These are phyloP conservation scores for Diabrotica virgifera DNA, from an alignment of 1,140 invertebrate species.

Conservation along the genomic window DNA sequence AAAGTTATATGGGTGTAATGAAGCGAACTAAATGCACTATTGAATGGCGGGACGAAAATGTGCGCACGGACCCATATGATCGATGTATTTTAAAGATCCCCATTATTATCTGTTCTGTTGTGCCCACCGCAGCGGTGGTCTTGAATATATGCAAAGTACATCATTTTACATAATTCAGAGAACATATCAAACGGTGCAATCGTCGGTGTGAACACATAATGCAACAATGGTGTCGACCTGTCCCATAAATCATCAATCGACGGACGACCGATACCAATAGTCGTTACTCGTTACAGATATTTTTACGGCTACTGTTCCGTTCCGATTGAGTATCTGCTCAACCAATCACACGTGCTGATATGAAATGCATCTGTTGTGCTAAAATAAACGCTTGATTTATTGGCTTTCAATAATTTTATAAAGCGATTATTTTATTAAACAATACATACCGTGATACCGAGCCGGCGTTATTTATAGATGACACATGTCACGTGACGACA, in stretches of 20 bases:
- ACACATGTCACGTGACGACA: slow-evolving; percentile 17
- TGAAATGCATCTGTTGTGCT: slow-evolving; percentile 42
- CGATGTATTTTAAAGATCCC: slow-evolving; percentile 20
- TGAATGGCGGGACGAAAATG: too few relatives aligned
- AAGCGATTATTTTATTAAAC: slow-evolving; percentile 45
- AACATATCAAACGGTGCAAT: slow-evolving; percentile 24
- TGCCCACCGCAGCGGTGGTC: slow-evolving; percentile 5
- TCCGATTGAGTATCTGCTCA: slow-evolving; percentile 38
- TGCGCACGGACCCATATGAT: slow-evolving; percentile 4
- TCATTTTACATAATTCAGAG: slow-evolving; percentile 26
- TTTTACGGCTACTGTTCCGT: slow-evolving; percentile 37
- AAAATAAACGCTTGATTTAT: slow-evolving; percentile 44
- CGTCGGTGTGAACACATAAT: slow-evolving; percentile 30
- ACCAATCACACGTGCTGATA: slow-evolving; percentile 40
- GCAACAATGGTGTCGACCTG: slow-evolving; percentile 38
- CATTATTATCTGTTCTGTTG: slow-evolving; percentile 4
- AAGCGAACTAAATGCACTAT: too few relatives aligned
- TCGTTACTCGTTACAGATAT: slow-evolving; percentile 41
- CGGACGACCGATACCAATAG: slow-evolving; percentile 29
- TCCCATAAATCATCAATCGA: slow-evolving; percentile 40
- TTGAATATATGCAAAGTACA: slow-evolving; percentile 22
- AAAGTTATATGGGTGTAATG: too few relatives aligned
- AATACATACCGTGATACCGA: slow-evolving; percentile 35
- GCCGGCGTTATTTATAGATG: slow-evolving; percentile 25
- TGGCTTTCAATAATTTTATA: slow-evolving; percentile 43